Evolutionary conservation across 2,113 vertebrate species (phyloP).

Genomic region (Lynx canadensis): DNA sequence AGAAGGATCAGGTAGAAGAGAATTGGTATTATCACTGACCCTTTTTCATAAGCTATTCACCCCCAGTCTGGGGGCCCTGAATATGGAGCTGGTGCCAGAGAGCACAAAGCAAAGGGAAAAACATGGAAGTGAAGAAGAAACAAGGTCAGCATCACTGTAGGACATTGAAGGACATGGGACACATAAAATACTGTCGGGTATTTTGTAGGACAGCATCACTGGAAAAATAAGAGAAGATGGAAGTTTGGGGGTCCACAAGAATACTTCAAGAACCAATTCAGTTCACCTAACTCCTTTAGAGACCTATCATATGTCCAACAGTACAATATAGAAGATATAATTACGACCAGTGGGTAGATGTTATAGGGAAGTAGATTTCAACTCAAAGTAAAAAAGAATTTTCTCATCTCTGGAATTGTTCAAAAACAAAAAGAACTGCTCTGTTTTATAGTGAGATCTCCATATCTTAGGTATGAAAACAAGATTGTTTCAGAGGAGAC

Average conservation of each 20-base stretch:
- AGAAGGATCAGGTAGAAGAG: neutral
- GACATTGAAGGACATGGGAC: neutral
- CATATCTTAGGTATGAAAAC: neutral
- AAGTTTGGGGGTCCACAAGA: neutral
- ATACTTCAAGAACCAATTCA: neutral
- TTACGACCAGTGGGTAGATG: neutral
- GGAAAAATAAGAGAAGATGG: neutral
- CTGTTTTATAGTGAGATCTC: neutral
- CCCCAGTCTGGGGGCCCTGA: neutral
- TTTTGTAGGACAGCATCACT: neutral
- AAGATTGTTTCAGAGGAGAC: neutral
- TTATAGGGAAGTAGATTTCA: neutral
- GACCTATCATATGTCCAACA: neutral
- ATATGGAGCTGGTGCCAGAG: neutral
- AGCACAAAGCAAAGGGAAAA: neutral
- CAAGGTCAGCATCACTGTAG: neutral
- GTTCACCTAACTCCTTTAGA: neutral
- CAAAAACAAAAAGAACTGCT: neutral
- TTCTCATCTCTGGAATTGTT: neutral
- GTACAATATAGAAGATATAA: neutral
- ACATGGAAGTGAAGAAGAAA: neutral
- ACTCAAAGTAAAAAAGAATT: neutral
- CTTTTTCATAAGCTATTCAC: neutral
- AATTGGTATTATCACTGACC: neutral
- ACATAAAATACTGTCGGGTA: neutral